Percentiles rank a stretch among this genome's conserved stretches.
These are phyloP conservation scores for Papilio elwesi DNA, from an alignment of 2,888 invertebrate species.

Conservation along the genomic window DNA sequence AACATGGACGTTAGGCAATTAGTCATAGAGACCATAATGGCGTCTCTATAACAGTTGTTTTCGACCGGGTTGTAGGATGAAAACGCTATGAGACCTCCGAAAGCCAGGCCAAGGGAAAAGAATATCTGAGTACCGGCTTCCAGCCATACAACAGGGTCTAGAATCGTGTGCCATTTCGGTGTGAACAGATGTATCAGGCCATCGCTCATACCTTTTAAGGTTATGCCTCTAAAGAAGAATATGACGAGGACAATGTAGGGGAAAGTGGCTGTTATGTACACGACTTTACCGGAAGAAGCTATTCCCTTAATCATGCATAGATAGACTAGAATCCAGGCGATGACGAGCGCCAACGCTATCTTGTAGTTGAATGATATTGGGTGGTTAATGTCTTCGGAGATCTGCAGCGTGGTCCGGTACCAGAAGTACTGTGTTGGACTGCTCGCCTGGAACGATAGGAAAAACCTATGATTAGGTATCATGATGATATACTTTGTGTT, in stretches of 20 bases:
- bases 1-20: slow-evolving; percentile 98
- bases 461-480: slow-evolving; percentile 3
- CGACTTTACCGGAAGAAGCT: slow-evolving; percentile 97
- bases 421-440: slow-evolving; percentile 97
- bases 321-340: slow-evolving; percentile 97
- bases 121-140: slow-evolving; percentile 99
- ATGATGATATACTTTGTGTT: too few relatives aligned
- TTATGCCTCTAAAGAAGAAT: slow-evolving; percentile 97
- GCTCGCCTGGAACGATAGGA: slow-evolving; percentile 86
- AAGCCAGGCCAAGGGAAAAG: slow-evolving; percentile 97
- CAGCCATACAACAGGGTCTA: slow-evolving; percentile 98
- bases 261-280: slow-evolving; percentile 98
- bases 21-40: slow-evolving; percentile 95
- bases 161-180: slow-evolving; percentile 95
- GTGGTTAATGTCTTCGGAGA: slow-evolving; percentile 94
- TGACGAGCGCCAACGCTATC: slow-evolving; percentile 92
- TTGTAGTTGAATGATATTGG: slow-evolving; percentile 96
- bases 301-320: slow-evolving; percentile 99
- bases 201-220: slow-evolving; percentile 93
- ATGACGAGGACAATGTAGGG: slow-evolving; percentile 97
- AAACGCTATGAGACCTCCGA: slow-evolving; percentile 98
- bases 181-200: slow-evolving; percentile 95
- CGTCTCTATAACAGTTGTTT: slow-evolving; percentile 97
- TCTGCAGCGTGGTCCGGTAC: slow-evolving; percentile 96
- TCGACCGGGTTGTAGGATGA: slow-evolving; percentile 98